A percentile compares a stretch with the other conserved stretches of the same genome.
These are phyloP conservation scores for Diabrotica virgifera DNA, from an alignment of 1,140 invertebrate genomes.

Conservation along the genomic window DNA sequence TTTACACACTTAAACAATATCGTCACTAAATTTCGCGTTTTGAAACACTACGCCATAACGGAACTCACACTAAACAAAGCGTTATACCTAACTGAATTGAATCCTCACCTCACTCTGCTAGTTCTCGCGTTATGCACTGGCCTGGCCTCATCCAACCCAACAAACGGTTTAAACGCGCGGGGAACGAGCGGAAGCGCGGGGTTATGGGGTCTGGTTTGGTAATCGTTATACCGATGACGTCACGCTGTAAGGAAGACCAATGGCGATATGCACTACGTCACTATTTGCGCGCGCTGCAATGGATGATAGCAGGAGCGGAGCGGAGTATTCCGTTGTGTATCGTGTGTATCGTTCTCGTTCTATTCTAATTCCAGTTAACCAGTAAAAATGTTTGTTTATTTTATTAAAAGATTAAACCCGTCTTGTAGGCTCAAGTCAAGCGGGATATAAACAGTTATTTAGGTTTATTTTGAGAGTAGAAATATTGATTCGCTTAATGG, in stretches of 20 bases:
- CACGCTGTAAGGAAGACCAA: slow-evolving; percentile 37
- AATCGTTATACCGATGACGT: slow-evolving; percentile 42
- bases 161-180: slow-evolving; percentile 7
- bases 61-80: slow-evolving; percentile 16
- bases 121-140: slow-evolving; percentile 14
- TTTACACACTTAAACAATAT: slow-evolving; percentile 6
- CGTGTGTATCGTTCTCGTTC: no score
- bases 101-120: not conserved
- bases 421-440: no score
- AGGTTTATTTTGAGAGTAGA: no score
- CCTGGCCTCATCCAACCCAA: slow-evolving; percentile 11
- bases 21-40: slow-evolving; percentile 16
- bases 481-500: no score
- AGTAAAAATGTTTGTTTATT: no score
- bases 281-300: slow-evolving; percentile 32
- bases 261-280: slow-evolving; percentile 37
- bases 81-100: slow-evolving; percentile 24
- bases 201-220: slow-evolving; percentile 25
- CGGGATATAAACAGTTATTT: no score
- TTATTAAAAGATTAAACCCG: no score
- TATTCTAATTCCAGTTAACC: no score
- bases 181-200: slow-evolving; percentile 4
- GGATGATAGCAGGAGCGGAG: slow-evolving; percentile 4
- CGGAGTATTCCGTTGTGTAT: no score
- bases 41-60: slow-evolving; percentile 30